Conservation (phyloP, 2,797 vertebrate genomes). For the Chrosomus eos region DNA sequence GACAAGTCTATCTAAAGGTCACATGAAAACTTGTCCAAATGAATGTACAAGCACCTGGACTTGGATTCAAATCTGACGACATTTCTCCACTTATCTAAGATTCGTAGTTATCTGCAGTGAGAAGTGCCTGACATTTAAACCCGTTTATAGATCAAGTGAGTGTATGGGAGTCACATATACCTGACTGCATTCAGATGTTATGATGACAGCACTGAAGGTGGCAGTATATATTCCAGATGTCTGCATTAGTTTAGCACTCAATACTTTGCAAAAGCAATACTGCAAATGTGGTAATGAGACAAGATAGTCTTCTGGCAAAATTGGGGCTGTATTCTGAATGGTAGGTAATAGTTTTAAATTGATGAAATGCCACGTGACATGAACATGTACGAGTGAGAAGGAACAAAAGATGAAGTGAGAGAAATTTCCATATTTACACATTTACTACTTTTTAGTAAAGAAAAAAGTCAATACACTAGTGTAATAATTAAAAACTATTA, state of each 20-base stretch:
- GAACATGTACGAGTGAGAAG: not conserved
- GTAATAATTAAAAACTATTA: not conserved
- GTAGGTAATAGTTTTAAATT: not conserved
- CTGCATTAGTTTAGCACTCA: conserved; percentile 13
- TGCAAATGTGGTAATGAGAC: conserved; percentile 1
- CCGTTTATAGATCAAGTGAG: conserved; percentile 8
- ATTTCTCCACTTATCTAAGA: not conserved
- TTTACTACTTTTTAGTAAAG: not conserved
- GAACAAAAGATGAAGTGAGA: not conserved
- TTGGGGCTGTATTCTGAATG: not conserved
- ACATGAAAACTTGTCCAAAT: conserved; percentile 16
- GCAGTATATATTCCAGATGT: not conserved
- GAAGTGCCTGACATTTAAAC: conserved; percentile 29
- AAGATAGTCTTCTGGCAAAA: not conserved
- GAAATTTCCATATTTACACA: not conserved
- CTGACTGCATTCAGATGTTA: not conserved
- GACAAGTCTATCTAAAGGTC: conserved; percentile 10
- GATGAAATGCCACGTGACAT: not conserved
- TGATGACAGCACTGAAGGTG: not conserved
- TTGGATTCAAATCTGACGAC: conserved; percentile 10
- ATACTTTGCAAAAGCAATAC: conserved; percentile 7
- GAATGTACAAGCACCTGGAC: not conserved
- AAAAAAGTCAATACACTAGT: not conserved
- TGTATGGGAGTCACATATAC: not conserved
- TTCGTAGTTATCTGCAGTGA: not conserved